Conservation (phyloP, 2,113 vertebrate genomes). For the Tupaia tana region DNA sequence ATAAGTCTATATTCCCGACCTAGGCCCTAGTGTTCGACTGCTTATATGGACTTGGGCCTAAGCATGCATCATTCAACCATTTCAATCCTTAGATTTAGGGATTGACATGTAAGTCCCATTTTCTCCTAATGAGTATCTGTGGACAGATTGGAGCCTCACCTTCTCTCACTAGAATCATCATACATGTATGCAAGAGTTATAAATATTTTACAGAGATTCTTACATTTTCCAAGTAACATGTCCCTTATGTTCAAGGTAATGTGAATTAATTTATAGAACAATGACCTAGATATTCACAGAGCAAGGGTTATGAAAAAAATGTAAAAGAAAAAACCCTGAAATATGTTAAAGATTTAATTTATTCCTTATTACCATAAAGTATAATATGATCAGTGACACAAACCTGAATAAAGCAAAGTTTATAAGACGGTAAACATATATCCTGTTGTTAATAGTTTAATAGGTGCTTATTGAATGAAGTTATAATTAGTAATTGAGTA, state of each 20-base stretch:
- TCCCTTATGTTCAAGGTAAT: conserved; percentile 19
- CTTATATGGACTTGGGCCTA: neutral
- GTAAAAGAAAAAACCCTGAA: neutral
- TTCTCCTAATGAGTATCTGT: neutral
- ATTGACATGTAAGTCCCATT: neutral
- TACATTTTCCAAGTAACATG: neutral
- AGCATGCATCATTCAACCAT: neutral
- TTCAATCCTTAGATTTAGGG: neutral
- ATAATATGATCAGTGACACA: neutral
- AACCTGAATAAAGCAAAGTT: neutral
- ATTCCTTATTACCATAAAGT: neutral
- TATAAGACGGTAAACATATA: neutral
- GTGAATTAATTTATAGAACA: conserved; percentile 62
- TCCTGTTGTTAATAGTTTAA: neutral
- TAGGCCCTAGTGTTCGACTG: neutral
- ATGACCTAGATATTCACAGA: conserved; percentile 51
- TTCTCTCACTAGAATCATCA: neutral
- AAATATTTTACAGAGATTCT: conserved; percentile 44
- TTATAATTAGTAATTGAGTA: neutral
- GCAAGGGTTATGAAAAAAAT: conserved; percentile 10
- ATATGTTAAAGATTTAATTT: conserved; percentile 5
- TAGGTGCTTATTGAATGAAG: neutral
- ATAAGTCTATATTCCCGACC: neutral
- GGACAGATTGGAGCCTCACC: neutral
- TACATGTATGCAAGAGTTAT: neutral